Percentiles rank a stretch among this genome's conserved stretches.
phyloP scores from a whole-genome alignment of 1,140 invertebrate species.

The Aphaenogaster ashmeadi region DNA sequence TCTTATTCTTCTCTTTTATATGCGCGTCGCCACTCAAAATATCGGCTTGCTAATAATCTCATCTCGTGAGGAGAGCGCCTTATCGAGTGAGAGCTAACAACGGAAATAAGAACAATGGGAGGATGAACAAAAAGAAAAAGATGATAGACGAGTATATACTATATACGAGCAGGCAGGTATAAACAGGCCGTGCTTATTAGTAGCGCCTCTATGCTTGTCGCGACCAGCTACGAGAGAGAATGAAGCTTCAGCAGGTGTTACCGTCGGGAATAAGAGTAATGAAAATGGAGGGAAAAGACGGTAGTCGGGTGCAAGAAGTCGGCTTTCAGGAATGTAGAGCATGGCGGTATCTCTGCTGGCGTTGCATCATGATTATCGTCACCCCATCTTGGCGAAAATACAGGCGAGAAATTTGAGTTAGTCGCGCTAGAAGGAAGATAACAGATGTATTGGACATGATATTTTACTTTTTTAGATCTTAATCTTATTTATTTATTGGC shows the following conservation, averaged over 20 bases:
- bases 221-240: constrained; percentile 25
- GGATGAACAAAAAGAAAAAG: neutral
- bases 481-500: no score
- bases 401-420: constrained; percentile 44
- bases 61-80: neutral
- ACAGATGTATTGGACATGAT: neutral
- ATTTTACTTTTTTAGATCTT: constrained; percentile 24
- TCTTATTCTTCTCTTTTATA: neutral
- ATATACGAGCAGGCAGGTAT: neutral
- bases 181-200: constrained; percentile 55
- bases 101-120: constrained; percentile 3
- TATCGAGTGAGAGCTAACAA: constrained; percentile 5
- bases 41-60: constrained; percentile 7
- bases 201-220: constrained; percentile 39
- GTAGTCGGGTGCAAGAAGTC: constrained; percentile 29
- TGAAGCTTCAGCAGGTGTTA: constrained; percentile 51
- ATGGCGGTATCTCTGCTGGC: constrained; percentile 5
- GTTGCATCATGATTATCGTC: constrained; percentile 57
- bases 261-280: constrained; percentile 56
- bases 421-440: neutral
- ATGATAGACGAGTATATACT: constrained; percentile 8
- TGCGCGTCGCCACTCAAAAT: neutral
- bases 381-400: constrained; percentile 24
- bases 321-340: constrained; percentile 44
- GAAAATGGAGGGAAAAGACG: constrained; percentile 57